These are phyloP conservation scores for Holacanthus passer DNA, from an alignment of 2,113 vertebrate species.

Conservation along the genomic window DNA sequence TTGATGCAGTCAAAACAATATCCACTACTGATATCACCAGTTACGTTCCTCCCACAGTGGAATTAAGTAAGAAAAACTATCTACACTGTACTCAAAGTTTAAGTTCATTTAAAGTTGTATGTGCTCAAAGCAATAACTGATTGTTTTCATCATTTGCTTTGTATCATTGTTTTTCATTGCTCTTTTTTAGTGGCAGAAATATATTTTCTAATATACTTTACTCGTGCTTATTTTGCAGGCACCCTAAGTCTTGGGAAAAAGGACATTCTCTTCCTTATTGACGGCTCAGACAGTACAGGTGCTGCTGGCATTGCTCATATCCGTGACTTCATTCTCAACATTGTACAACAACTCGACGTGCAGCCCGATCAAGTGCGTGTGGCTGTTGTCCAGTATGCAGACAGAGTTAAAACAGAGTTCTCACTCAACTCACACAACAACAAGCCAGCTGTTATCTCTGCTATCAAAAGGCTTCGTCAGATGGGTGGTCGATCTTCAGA, in stretches of 20 bases:
- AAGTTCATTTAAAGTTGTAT: background rate
- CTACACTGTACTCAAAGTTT: background rate
- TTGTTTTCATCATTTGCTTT: background rate
- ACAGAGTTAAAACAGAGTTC: slow-evolving; percentile 87
- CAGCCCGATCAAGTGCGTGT: slow-evolving; percentile 89
- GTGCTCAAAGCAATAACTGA: background rate
- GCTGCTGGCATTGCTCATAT: slow-evolving; percentile 86
- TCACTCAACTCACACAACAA: slow-evolving; percentile 87
- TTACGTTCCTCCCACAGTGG: slow-evolving; percentile 25
- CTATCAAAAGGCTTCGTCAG: slow-evolving; percentile 88
- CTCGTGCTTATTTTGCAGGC: slow-evolving; percentile 62
- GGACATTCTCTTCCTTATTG: slow-evolving; percentile 95
- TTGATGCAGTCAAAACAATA: slow-evolving; percentile 87
- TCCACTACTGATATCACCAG: slow-evolving; percentile 70
- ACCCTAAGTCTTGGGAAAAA: slow-evolving; percentile 83
- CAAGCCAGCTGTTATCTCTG: slow-evolving; percentile 83
- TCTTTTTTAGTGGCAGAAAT: background rate
- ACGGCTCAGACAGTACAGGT: slow-evolving; percentile 88
- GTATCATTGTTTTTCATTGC: background rate
- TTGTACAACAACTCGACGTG: slow-evolving; percentile 89
- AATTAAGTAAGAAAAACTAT: slow-evolving; percentile 64
- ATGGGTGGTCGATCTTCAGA: slow-evolving; percentile 88
- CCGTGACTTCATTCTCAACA: slow-evolving; percentile 90
- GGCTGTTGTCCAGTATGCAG: slow-evolving; percentile 91
- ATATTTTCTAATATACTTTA: background rate